These are phyloP conservation scores for Eupleurogrammus muticus DNA, from an alignment of 2,797 vertebrate species.

Conservation along the genomic window DNA sequence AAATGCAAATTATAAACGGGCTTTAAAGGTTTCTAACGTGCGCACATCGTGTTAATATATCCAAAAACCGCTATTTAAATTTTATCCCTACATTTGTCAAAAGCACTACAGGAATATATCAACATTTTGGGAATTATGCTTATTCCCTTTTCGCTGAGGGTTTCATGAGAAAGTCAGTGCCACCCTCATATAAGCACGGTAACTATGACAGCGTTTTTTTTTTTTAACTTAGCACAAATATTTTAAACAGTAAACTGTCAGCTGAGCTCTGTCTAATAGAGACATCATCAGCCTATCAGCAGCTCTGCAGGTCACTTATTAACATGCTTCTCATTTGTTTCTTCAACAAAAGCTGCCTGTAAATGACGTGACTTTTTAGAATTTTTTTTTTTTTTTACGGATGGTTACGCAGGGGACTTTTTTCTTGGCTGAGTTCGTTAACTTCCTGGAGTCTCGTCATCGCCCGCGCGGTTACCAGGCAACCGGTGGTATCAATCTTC, in stretches of 20 bases:
- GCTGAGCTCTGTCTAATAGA: neutral
- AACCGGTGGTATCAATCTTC: neutral
- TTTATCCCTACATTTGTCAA: neutral
- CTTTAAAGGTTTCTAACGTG: conserved; percentile 2
- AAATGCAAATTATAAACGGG: conserved; percentile 5
- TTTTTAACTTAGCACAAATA: neutral
- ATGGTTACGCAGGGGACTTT: neutral
- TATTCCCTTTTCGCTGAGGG: too few species aligned
- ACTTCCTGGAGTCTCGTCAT: neutral
- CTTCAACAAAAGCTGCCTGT: neutral
- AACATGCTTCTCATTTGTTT: neutral
- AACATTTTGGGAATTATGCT: too few species aligned
- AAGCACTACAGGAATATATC: neutral
- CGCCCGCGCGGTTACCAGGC: neutral
- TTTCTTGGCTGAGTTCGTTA: neutral
- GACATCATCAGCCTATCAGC: neutral
- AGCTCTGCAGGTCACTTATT: neutral
- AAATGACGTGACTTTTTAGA: neutral
- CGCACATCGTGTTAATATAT: neutral
- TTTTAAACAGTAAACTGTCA: neutral
- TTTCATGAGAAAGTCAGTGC: neutral
- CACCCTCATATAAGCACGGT: neutral
- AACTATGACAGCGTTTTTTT: neutral
- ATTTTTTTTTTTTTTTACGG: too few species aligned
- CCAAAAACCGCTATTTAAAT: neutral